A percentile compares a stretch with the other conserved stretches of the same genome.
phyloP scores from a whole-genome alignment of 2,113 vertebrate genomes.

The Oreochromis spilurus region DNA sequence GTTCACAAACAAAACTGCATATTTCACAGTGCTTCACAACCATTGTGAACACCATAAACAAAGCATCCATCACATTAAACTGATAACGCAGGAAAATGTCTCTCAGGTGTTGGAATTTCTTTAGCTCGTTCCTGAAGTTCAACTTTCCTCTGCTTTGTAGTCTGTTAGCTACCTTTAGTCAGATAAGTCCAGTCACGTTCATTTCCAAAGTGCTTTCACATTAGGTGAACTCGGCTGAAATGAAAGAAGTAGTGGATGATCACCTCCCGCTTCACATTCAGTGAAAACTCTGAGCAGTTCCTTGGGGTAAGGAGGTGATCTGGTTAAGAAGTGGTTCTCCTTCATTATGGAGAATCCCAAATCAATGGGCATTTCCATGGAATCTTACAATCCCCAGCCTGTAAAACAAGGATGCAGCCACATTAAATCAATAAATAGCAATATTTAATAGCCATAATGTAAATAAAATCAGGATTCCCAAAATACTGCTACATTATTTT shows the following conservation, averaged over 20 bases:
- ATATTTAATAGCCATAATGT: background rate
- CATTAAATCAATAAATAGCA: background rate
- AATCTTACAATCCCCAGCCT: background rate
- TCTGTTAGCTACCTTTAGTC: background rate
- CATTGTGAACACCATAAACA: background rate
- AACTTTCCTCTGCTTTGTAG: background rate
- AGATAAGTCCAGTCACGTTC: background rate
- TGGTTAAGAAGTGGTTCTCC: background rate
- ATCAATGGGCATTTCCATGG: background rate
- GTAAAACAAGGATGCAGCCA: background rate
- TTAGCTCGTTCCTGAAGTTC: background rate
- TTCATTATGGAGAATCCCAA: background rate
- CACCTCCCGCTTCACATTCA: background rate
- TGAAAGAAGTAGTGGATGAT: background rate
- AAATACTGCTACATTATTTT: background rate
- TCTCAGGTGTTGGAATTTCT: background rate
- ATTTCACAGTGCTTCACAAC: background rate
- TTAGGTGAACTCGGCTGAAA: background rate
- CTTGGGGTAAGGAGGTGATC: background rate
- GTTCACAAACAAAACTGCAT: background rate
- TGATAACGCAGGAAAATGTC: background rate
- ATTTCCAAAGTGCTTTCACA: background rate
- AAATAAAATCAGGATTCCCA: background rate
- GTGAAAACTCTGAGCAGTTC: background rate
- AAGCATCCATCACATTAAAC: background rate